Base-by-base conservation (phyloP, 2,797 vertebrate genomes). In the Chelonia mydas region DNA sequence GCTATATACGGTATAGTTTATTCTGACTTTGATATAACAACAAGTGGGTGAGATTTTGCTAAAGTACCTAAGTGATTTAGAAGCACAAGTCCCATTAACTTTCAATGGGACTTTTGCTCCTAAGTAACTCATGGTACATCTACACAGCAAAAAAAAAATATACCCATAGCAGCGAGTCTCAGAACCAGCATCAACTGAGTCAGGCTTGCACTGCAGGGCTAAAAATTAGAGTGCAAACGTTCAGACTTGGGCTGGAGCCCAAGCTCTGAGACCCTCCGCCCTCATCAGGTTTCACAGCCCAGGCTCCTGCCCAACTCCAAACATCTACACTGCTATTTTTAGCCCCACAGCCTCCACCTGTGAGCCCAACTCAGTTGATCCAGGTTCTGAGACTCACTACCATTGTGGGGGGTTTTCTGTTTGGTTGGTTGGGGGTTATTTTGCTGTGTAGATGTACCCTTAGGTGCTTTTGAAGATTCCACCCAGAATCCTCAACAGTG, bases 61-160 rank as follows among this genome's bases (percentile, higher is more conserved):
- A 77, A 94, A 90, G 57, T 33, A 91, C 23, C 84, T 87, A 81
- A 94, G 51, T 57, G 28, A 94, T 92, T 96, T 80, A 74, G 15
- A 88, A 86, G 57, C 61, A 57, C 49, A 12, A 47, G 2, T 7
- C 45, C 65, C 27, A 23, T 87, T 25, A 47, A 74, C 28, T 41
- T 61, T 61, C 59, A 23, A 41, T 72, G n/a, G 65, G 65, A 72
- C 19, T 72, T 41, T 19, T 41, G n/a, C 19, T 72, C 19, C 65
- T 72, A 37, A 41, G n/a, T 41, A 19, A 72, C n/a, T 72, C 9
- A 72, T 37, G 65, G 65, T 21, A 72, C 65, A 37, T 41, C 65
- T 23, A 37, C 10, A 41, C 10, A 65, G 61, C 33, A 33, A 61
- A 61, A 65, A 33, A 61, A 33, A n/a, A 28, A 57, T 11, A 65